Base-by-base conservation (phyloP, 2,888 invertebrate genomes). In the Hipparchia sbordonii region DNA sequence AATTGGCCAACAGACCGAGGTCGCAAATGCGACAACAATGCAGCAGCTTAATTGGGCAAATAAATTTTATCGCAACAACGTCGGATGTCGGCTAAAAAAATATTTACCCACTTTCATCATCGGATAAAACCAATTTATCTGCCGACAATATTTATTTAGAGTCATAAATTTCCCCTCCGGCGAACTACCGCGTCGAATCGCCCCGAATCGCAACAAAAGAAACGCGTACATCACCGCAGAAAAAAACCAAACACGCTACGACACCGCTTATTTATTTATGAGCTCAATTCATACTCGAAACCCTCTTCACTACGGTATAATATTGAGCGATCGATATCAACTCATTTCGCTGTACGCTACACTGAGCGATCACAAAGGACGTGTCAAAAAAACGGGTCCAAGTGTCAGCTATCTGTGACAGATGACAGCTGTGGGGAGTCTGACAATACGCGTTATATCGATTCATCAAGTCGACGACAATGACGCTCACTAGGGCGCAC, bases 241-340 rank as follows among this genome's bases (percentile, higher is more conserved):
- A 88, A 86, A 79, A 80, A 76, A 76, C 79, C 81, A 83, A 87
- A 90, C 89, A 89, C 87, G 85, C 91, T 89, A 88, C 90, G 88
- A 91, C 88, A 89, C 86, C 83, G 89, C 90, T 92, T 92, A 90
- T 91, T 90, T 92, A 92, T 92, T 92, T 92, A 92, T 90, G 91
- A 90, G 89, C 85, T 87, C 88, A 88, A 89, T 90, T 89, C 89
- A 84, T 80, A 79, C 83, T 80, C 76, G 82, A 87, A 85, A 87
- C 90, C 89, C 89, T 88, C 88, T 85, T 82, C 82, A 84, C 79
- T 75, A 73, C 80, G 84, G 85, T 84, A 86, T 86, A 89, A 89
- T 90, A 89, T 89, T 88, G 87, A 88, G 87, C 89, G 93, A 93
- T 93, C 90, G 91, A 91, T 92, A 92, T 93, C 92, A 84, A 82